Evolutionary conservation across 2,797 vertebrate species (phyloP), one percentile per base, ranked within the genome.

Genomic region (Gymnodraco acuticeps): DNA sequence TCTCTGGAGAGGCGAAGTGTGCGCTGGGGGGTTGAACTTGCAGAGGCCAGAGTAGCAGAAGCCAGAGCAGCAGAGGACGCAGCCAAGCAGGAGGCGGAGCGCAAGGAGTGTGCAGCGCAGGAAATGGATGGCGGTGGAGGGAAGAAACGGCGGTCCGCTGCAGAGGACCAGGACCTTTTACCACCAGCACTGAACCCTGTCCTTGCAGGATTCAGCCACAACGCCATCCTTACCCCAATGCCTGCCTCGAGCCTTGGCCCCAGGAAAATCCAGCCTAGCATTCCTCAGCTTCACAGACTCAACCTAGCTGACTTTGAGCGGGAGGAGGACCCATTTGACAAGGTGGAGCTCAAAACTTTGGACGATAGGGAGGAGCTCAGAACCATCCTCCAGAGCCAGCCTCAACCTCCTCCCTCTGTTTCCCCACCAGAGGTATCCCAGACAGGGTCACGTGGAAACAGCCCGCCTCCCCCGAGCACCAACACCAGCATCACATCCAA

Each of bases 251-350:
- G 94, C 87, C 95, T 96, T 8, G 87, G 95, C 51, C 96, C 84
- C 84, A 95, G 70, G 92, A 97, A 80, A 92, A 89, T 79, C 84
- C 95, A 88, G 94, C 96, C 89, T 13, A 91, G 83, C 91, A 95
- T 53, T 70, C 95, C 96, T 64, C 96, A 95, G 73, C 80, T 78
- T 17, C 93, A 96, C 54, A 94, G 96, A 79, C 97, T 99, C 87
- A 99, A 99, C 86, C 95, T 98, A 46, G 97, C 98, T 31, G 98
- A 99, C 89, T 99, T 99, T 72, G 98, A 99, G 94, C 96, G 97
- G 38, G 98, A 99, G 91, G 98, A 99, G 87, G 97, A 99, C 87
- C 98, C 97, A 0, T 99, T 99, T 85, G 97, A 99, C 91, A 99
- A 99, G 87, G 91, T 99, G 73, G 98, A 99, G 88, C 94, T 99